Conservation (phyloP, 2,113 vertebrate genomes). For the Tychaedon coryphoeus region DNA sequence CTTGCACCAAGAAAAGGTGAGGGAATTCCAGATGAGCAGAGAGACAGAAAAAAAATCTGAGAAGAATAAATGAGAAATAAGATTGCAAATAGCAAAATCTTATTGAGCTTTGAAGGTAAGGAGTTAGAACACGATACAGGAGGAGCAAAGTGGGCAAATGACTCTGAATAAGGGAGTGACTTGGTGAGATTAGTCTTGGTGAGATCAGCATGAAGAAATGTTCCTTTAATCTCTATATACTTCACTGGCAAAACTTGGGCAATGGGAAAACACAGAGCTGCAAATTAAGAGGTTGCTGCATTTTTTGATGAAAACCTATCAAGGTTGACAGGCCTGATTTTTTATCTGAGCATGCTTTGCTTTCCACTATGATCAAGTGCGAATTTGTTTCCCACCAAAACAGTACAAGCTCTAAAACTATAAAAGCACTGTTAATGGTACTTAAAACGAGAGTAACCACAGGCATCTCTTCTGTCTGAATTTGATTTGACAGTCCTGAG, state of each 20-base stretch:
- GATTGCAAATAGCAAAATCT: slow-evolving; percentile 25
- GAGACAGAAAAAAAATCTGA: neutral
- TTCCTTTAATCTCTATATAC: slow-evolving; percentile 41
- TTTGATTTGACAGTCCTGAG: neutral
- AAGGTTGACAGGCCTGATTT: neutral
- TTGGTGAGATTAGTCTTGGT: neutral
- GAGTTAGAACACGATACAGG: slow-evolving; percentile 26
- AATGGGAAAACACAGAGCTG: neutral
- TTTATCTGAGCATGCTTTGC: neutral
- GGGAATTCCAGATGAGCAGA: slow-evolving; percentile 20
- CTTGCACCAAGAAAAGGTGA: neutral
- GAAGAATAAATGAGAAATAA: slow-evolving; percentile 1
- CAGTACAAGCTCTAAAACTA: neutral
- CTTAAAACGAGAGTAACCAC: neutral
- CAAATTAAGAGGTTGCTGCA: neutral
- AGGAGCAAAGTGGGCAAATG: neutral
- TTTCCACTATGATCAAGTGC: neutral
- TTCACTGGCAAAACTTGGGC: neutral
- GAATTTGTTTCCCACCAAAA: neutral
- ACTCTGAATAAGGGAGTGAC: slow-evolving; percentile 7
- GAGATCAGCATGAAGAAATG: slow-evolving; percentile 34
- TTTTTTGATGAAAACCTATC: neutral
- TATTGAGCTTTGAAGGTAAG: slow-evolving; percentile 27
- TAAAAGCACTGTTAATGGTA: neutral
- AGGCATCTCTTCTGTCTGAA: neutral